Conservation (phyloP, 37 sponge, comb jelly and placozoan genomes). For the Spongilla lacustris region DNA sequence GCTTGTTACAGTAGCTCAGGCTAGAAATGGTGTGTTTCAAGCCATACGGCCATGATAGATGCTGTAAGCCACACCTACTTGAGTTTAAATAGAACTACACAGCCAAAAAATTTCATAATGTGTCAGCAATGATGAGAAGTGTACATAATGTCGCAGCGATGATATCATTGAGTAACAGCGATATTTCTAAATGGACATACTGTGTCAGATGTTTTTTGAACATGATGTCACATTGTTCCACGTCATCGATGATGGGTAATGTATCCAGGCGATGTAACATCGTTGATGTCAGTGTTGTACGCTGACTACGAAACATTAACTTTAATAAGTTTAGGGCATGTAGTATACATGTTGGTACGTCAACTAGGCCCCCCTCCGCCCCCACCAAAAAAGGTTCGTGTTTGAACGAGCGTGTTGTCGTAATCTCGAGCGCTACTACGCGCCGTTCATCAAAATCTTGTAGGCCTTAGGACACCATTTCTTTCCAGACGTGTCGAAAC, state of each 20-base stretch:
- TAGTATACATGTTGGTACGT: neutral
- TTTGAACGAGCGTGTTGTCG: too few relatives aligned
- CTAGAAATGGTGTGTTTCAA: too few relatives aligned
- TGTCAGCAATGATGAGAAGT: neutral
- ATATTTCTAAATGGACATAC: neutral
- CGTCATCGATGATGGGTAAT: neutral
- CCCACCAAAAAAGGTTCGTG: too few relatives aligned
- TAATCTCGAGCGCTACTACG: too few relatives aligned
- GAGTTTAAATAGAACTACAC: too few relatives aligned
- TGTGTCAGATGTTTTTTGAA: neutral
- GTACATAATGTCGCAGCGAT: neutral
- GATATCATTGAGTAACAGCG: neutral
- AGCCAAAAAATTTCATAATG: neutral
- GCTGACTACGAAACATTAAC: neutral
- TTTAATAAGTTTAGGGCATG: neutral
- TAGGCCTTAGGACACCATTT: too few relatives aligned
- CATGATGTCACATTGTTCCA: neutral
- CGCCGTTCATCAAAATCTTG: too few relatives aligned
- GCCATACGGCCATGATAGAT: too few relatives aligned
- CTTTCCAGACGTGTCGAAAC: too few relatives aligned
- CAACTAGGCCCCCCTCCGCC: neutral
- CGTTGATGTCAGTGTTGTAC: neutral
- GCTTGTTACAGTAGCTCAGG: too few relatives aligned
- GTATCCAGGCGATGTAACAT: neutral
- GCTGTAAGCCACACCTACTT: too few relatives aligned